Evolutionary conservation across 2,797 vertebrate genomes (phyloP).

Genomic region (Pelobates cultripes): DNA sequence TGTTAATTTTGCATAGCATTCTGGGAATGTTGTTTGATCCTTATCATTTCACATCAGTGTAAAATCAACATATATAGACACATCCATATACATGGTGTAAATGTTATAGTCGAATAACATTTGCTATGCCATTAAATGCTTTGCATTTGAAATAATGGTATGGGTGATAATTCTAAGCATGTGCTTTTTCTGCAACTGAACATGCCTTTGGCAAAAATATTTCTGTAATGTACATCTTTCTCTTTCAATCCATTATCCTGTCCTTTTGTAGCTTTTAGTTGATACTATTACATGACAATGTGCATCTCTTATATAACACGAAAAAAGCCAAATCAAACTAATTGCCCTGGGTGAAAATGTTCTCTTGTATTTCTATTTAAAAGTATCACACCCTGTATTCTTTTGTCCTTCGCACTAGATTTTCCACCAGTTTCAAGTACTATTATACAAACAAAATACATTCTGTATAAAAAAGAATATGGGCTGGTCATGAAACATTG

Average conservation of each 20-base stretch:
- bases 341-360: conserved; percentile 14
- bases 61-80: too few relatives aligned
- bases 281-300: conserved; percentile 32
- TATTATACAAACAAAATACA: background rate
- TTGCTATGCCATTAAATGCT: too few relatives aligned
- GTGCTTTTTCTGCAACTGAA: background rate
- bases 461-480: background rate
- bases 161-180: too few relatives aligned
- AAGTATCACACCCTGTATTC: conserved; percentile 9
- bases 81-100: too few relatives aligned
- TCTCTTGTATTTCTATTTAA: conserved; percentile 1
- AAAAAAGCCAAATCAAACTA: conserved; percentile 18
- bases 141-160: too few relatives aligned
- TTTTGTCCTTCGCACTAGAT: conserved; percentile 15
- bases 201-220: conserved; percentile 27
- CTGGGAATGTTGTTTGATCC: too few relatives aligned
- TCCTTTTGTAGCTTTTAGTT: conserved; percentile 11
- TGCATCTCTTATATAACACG: conserved; percentile 26
- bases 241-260: conserved; percentile 27
- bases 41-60: too few relatives aligned
- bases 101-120: too few relatives aligned
- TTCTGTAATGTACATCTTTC: conserved; percentile 19
- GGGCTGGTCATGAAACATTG: conserved; percentile 19
- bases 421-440: conserved; percentile 3
- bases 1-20: too few relatives aligned